phyloP scores from a whole-genome alignment of 1,140 invertebrate genomes.

The Cecropterus lyciades region DNA sequence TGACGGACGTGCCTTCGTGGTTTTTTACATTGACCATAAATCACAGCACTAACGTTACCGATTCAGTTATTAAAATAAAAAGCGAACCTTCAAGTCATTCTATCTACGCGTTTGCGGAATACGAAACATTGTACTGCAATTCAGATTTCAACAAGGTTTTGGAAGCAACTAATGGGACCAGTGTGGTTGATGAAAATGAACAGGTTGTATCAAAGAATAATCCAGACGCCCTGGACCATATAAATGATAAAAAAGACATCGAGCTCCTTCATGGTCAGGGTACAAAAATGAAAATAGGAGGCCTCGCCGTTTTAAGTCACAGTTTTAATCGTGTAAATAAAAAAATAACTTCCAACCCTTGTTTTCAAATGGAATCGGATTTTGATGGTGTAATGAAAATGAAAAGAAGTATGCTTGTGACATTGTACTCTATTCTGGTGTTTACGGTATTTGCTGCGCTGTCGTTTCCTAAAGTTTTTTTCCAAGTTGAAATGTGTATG shows the following conservation, averaged over 20 bases:
- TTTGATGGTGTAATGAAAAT: slow-evolving; percentile 60
- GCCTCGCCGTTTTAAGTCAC: background rate
- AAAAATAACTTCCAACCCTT: background rate
- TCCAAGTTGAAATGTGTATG: slow-evolving; percentile 7
- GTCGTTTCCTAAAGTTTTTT: slow-evolving; percentile 61
- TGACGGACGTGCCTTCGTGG: slow-evolving; percentile 58
- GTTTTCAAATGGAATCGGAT: slow-evolving; percentile 8
- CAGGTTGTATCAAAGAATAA: background rate
- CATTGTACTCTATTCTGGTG: slow-evolving; percentile 71
- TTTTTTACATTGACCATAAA: slow-evolving; percentile 42
- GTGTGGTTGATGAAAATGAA: slow-evolving; percentile 1
- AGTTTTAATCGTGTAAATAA: slow-evolving; percentile 1
- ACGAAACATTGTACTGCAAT: slow-evolving; percentile 36
- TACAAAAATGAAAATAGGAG: too few relatives aligned
- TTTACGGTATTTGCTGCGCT: slow-evolving; percentile 73
- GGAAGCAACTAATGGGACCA: slow-evolving; percentile 9
- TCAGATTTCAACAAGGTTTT: slow-evolving; percentile 39
- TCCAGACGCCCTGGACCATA: background rate
- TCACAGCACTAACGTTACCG: slow-evolving; percentile 47
- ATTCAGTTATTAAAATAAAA: slow-evolving; percentile 46
- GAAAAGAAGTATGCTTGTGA: slow-evolving; percentile 72
- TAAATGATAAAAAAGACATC: background rate
- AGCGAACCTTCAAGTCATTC: slow-evolving; percentile 52
- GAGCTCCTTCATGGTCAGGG: too few relatives aligned
- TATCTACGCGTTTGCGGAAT: slow-evolving; percentile 46